Base-by-base conservation (phyloP, 2,888 invertebrate genomes). In the Chrysomela aeneicollis region DNA sequence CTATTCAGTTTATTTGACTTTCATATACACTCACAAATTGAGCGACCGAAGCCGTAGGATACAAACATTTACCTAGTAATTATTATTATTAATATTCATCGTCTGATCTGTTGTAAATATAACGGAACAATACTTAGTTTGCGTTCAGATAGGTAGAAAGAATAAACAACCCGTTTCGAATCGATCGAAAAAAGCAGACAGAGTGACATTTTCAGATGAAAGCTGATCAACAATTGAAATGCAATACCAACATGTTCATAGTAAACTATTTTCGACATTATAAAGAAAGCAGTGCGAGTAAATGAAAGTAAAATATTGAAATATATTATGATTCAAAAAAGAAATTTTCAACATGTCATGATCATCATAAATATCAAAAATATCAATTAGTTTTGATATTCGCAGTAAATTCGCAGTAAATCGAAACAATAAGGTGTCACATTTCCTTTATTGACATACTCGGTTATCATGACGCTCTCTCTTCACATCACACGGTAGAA, bases 1-100 rank as follows among this genome's bases (percentile, higher is more conserved):
- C 83, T 83, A 83, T 83, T 82, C 82, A 83, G 83, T 83, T 83
- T 83, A 83, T 83, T 83, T 83, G 83, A 83, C 83, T 83, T 83
- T 83, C 83, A 83, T 83, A 83, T 83, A 83, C 83, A 83, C 83
- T 83, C 83, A 83, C 83, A 83, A 83, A 82, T 81, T 83, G 83
- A 83, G 82, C 81, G 82, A 82, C 83, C 77, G 78, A 82, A 82
- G 83, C 83, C 83, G 82, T 82, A 83, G 83, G 83, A 83, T 83
- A 83, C 83, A 83, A 83, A 83, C 83, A 83, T 83, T 83, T 83
- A 83, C 82, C 83, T 83, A 83, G 81, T 81, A 82, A 81, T 81
- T 82, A 83, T 83, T 83, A 83, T 83, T 83, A 83, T 83, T 83
- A 83, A 81, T 83, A 83, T 83, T 83, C 83, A 83, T 81, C 42